Evolutionary conservation across 2,888 invertebrate genomes (phyloP), one percentile per base, ranked within the genome.

Genomic region (Andrena bicolor): DNA sequence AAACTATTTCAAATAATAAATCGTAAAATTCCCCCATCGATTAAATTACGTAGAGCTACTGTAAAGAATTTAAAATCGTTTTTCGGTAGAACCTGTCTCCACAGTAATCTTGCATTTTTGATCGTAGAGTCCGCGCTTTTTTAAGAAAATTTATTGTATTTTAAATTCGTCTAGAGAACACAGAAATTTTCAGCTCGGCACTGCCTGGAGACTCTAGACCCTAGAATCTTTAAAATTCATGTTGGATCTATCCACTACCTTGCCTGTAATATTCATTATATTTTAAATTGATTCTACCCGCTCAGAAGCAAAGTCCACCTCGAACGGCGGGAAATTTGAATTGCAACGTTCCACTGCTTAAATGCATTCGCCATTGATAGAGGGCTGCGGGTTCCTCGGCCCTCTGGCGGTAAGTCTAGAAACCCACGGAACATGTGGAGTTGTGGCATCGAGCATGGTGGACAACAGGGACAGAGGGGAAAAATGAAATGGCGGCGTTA

Each of bases 401-500:
- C 56, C 26, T 56, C 56, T 56, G 56, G 56, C 56, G 56, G 8
- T 20, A 56, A 26, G 4, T 13, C 7, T 4, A n/a, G 3, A 13
- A 53, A 30, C 4, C n/a, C 0, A 1, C 20, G 8, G n/a, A 28
- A 35, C 35, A 75, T 82, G 82, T 82, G 78, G 65, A 23, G 51
- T 13, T 56, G 26, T 26, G 23, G 56, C 51, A 70, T 64, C 53
- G 75, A 63, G 61, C 53, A 68, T 16, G 58, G 68, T 61, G 69
- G 70, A 66, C 87, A 76, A 63, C 78, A 76, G 73, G 66, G 69
- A 84, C 68, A 73, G 41, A 41, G 58, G 61, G 53, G 23, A 60
- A 61, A 61, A 56, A 32, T 76, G 74, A 84, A 90, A 92, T 90
- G 92, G 90, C 86, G 88, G 88, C 83, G 78, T 76, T 85, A 83